Evolutionary conservation across 2,888 invertebrate genomes (phyloP), one percentile per base, ranked within the genome.

Genomic region (Drosophila meridiana): DNA sequence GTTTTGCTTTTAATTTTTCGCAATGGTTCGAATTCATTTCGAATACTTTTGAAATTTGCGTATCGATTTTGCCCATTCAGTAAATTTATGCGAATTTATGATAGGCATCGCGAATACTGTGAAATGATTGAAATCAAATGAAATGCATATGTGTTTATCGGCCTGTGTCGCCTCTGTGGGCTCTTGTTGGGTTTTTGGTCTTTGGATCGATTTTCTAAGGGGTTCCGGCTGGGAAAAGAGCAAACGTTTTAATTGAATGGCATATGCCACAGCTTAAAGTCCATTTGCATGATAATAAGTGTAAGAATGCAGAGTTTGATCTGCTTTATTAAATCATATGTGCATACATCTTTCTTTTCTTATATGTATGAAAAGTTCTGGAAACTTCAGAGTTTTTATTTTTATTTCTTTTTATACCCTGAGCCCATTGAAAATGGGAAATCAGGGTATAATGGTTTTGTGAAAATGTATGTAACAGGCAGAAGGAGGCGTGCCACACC

Each of bases 31-130:
- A 45, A 14, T 34, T 45, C 26, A 26, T 14, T 43, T 13, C 68
- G 58, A 67, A 48, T 73, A 69, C 57, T 40, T 63, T 60, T 74
- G 61, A 82, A 82, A 86, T 89, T 87, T 88, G 85, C 82, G 90
- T 87, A 89, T 87, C 88, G 85, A 77, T 89, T 81, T 68, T 69
- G 60, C 58, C 71, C 38, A 60, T 13, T 13, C 57, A 9, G 9
- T 74, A 89, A 89, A 85, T 82, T 85, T 89, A 85, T 85, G 90
- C 90, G 80, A 87, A 74, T 87, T 79, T 84, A 65, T 82, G 85
- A 85, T 89, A 84, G 88, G 85, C 85, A 87, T 87, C 72, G 61
- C 81, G 13, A 45, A 71, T 58, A 74, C 73, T 80, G 72, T 75
- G 63, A 64, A 85, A 69, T 69, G 67, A 64, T 36, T 73, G 48